Evolutionary conservation across 35 echinoderm and acorn worm genomes (phyloP).

Genomic region (Hemicentrotus pulcherrimus): DNA sequence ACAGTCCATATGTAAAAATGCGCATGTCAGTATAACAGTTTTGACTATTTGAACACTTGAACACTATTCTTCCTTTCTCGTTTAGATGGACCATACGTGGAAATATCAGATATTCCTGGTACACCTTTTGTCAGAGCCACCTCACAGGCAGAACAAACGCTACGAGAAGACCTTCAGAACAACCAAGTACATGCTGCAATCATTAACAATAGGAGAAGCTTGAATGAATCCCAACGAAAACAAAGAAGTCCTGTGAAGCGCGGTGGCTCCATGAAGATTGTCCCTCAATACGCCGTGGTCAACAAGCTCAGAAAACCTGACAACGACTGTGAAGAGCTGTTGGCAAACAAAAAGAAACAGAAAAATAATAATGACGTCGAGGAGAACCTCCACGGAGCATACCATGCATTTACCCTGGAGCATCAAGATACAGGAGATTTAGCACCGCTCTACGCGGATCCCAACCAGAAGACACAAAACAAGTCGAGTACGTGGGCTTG

Average conservation of each 20-base stretch:
- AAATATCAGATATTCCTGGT: slow-evolving; percentile 34
- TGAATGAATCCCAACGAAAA: neutral
- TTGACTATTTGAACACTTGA: neutral
- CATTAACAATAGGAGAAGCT: slow-evolving; percentile 2
- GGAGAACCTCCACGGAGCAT: slow-evolving; percentile 35
- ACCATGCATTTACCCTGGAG: slow-evolving; percentile 34
- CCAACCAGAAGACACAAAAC: neutral
- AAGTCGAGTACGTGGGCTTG: slow-evolving; percentile 40
- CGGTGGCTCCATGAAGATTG: neutral
- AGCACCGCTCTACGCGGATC: slow-evolving; percentile 25
- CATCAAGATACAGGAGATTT: neutral
- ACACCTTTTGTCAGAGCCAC: neutral
- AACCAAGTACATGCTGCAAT: neutral
- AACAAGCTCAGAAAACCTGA: slow-evolving; percentile 40
- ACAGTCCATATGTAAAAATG: too few species aligned
- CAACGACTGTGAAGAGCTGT: neutral
- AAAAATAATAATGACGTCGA: neutral
- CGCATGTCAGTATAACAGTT: too few species aligned
- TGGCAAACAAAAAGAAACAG: neutral
- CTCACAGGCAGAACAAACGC: neutral
- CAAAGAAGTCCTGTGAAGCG: slow-evolving; percentile 8
- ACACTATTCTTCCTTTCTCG: neutral
- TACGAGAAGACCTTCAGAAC: neutral
- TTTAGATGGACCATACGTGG: slow-evolving; percentile 40
- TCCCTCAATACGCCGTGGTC: slow-evolving; percentile 46